phyloP scores from a whole-genome alignment of 2,888 invertebrate species.

The Rotaria sp. region DNA sequence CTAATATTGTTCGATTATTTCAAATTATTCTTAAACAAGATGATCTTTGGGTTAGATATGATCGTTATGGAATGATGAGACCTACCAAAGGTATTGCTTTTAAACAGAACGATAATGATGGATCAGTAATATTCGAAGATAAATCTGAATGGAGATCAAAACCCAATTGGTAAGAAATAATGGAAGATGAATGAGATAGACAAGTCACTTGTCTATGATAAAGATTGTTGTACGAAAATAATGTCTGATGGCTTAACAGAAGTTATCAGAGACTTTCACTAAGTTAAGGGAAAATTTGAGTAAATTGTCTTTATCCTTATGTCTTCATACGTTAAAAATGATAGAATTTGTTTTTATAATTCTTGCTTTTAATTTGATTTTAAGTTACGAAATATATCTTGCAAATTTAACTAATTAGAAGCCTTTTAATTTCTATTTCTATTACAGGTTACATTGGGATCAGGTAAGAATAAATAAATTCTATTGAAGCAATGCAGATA shows the following conservation, averaged over 20 bases:
- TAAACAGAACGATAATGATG: not conserved
- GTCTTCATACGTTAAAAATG: no score
- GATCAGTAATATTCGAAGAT: not conserved
- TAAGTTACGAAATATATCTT: no score
- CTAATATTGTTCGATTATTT: not conserved
- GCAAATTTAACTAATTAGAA: no score
- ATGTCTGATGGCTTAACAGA: no score
- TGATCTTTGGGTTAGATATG: not conserved
- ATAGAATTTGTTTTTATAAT: no score
- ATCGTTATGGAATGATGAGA: not conserved
- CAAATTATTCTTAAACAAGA: not conserved
- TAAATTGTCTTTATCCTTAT: no score
- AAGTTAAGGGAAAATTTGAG: no score
- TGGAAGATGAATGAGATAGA: no score
- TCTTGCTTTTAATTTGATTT: no score
- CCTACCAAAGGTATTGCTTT: not conserved
- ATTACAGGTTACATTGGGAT: not conserved
- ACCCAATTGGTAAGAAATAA: not conserved
- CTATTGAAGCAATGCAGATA: not conserved
- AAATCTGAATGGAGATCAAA: not conserved
- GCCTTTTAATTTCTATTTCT: not conserved
- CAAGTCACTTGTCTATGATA: no score
- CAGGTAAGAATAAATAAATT: not conserved
- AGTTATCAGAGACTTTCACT: no score
- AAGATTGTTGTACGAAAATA: no score